Base-by-base conservation (phyloP, 2,888 invertebrate genomes). In the Nemapogon koenigi region DNA sequence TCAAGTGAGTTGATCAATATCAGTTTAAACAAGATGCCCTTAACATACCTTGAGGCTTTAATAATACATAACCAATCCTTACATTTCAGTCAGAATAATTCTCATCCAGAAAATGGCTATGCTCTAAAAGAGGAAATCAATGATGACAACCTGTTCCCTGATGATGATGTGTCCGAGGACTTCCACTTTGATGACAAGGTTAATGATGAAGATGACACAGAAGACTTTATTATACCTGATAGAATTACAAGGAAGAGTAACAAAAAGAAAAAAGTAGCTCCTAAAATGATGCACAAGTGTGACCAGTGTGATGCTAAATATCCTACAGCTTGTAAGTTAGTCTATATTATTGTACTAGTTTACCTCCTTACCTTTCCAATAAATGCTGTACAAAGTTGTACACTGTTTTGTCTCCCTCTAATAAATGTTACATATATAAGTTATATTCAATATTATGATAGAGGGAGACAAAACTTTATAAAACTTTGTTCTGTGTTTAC, bases 221-320 rank as follows among this genome's bases (percentile, higher is more conserved):
- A 33, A 33, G 31, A 15, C n/a, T n/a, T n/a, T n/a, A n/a, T n/a
- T n/a, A n/a, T n/a, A 18, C 13, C 11, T 6, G n/a, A 19, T 15
- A 30, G 4, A 15, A 11, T 15, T 19, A 16, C n/a, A 19, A 11
- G 33, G 33, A 3, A 14, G 11, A 14, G 19, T 19, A 17, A 22
- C 10, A 7, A 6, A 7, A 33, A 33, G 8, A 16, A 33, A 7
- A 33, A 33, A 19, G 19, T 13, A 17, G 11, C 8, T 41, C n/a
- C 3, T 60, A 73, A 52, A 56, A 53, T 16, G 2, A 49, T 67
- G 46, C 64, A 71, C 44, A 59, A 60, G 28, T 76, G 76, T 46
- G 73, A 73, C 39, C 65, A 69, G 47, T 76, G 76, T 33, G 60
- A 60, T 37, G 65, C 71, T 28, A 65, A 68, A 49, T 76, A 72